Base-by-base conservation (phyloP, 2,888 invertebrate genomes). In the Drosophila anomalata region DNA sequence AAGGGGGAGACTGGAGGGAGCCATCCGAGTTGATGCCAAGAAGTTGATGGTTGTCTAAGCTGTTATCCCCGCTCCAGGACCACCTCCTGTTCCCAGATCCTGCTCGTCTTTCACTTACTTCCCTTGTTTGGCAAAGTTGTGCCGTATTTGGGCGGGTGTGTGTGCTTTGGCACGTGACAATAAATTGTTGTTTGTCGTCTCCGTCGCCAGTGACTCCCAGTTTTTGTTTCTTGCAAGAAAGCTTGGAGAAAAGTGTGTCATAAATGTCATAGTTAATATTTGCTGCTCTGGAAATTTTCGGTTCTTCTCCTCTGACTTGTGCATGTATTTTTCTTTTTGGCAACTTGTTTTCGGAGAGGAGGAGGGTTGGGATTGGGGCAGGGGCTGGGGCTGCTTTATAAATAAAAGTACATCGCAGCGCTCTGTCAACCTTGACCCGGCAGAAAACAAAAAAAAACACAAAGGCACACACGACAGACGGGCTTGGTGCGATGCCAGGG, bases 211-310 rank as follows among this genome's bases (percentile, higher is more conserved):
- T 44, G 31, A 24, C 42, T 51, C 55, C 17, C 57, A 61, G 51
- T 82, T 71, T 65, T 81, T 71, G 59, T 76, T 62, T 58, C 83
- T 77, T 71, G 65, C 63, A 72, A 71, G 71, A 61, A 61, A 41
- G 60, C 41, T 14, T 7, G 50, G 67, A 70, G 78, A 75, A 83
- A 82, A 82, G 84, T 86, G 87, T 82, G 82, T 78, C 82, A 82
- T 82, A 82, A 82, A 82, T 80, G 82, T 86, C 82, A 82, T 78
- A 83, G 87, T 86, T 84, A 82, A 82, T 82, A 82, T 82, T 78
- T 82, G 84, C 84, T 75, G 73, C 66, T 66, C 65, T 58, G 59
- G 66, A 69, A 69, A 66, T 59, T 68, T 70, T 72, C 59, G 42
- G 53, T 59, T 53, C 48, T 36, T 53, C 46, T 44, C 14, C 46